Base-by-base conservation (phyloP, 2,888 invertebrate species). In the Ommatoiulus sabulosus region DNA sequence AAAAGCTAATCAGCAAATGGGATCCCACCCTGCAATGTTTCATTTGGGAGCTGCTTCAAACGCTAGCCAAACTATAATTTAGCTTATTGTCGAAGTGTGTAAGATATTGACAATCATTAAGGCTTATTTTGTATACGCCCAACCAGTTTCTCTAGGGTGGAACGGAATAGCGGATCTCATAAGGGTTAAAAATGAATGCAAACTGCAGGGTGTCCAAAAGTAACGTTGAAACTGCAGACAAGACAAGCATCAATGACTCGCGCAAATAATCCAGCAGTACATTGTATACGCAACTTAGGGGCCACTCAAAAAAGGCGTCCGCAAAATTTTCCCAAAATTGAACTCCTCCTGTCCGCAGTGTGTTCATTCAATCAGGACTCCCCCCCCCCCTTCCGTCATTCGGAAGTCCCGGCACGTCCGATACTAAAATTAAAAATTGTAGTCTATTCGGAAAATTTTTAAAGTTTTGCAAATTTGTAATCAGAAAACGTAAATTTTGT, bases 1-100 rank as follows among this genome's bases (percentile, higher is more conserved):
- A 48, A 86, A 46, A 86, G 86, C 46, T 86, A 86, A 86, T 86
- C 86, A 86, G 86, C 86, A 86, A 86, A 86, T 86, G 86, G 86
- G 86, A 46, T 86, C 86, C 44, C 86, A 86, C 86, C 86, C 86
- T 86, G 86, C 86, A 46, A 86, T 46, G 86, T 44, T 86, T 86
- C 86, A 86, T 86, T 86, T 86, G 86, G 86, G 86, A 86, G 48
- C 44, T 44, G 44, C 86, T 80, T 80, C 80, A 80, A 80, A 80
- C 35, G 80, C 86, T 46, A 86, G 44, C 12, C 48, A 20, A 46
- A 48, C 48, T 46, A 86, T 86, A 48, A 86, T 86, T 86, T 86
- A 86, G 80, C 48, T 86, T 48, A 86, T 86, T 86, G 86, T 46
- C 86, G 48, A 86, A 86, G 86, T 20, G 46, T 44, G 80, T 86